Conservation (phyloP, 2,113 vertebrate species). For the Thalassoma bifasciatum region DNA sequence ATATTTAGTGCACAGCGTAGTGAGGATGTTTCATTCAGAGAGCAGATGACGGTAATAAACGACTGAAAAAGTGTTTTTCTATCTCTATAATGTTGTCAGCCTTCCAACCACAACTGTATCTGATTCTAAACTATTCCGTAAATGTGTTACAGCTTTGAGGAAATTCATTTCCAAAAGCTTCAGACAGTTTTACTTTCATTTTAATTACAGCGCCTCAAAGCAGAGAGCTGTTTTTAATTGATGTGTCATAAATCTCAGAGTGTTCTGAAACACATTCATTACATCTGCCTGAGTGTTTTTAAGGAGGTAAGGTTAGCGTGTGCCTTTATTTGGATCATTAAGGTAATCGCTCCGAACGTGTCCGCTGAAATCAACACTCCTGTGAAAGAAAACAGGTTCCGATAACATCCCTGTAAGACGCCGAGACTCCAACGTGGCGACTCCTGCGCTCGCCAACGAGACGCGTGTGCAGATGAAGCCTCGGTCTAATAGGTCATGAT, state of each 20-base stretch:
- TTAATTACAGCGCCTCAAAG: no score
- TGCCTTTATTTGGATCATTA: neutral
- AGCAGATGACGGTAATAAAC: no score
- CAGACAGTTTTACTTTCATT: no score
- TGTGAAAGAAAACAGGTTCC: neutral
- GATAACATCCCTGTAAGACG: neutral
- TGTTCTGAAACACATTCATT: neutral
- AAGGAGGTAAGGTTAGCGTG: neutral
- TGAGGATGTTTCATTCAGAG: no score
- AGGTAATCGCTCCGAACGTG: neutral
- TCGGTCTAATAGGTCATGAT: constrained; percentile 14
- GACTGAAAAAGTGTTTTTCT: no score
- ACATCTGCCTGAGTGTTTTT: neutral
- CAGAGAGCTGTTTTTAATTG: neutral
- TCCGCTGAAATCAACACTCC: no score
- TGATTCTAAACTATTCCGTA: no score
- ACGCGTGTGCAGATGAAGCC: constrained; percentile 29
- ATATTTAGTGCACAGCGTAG: no score
- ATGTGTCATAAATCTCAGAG: neutral
- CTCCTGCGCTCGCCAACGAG: neutral
- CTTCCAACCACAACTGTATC: no score
- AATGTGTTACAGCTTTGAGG: no score
- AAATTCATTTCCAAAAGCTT: no score
- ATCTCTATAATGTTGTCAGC: no score
- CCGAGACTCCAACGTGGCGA: neutral